Evolutionary conservation across 2,888 invertebrate species (phyloP).

Genomic region (Drosophila percnosoma): DNA sequence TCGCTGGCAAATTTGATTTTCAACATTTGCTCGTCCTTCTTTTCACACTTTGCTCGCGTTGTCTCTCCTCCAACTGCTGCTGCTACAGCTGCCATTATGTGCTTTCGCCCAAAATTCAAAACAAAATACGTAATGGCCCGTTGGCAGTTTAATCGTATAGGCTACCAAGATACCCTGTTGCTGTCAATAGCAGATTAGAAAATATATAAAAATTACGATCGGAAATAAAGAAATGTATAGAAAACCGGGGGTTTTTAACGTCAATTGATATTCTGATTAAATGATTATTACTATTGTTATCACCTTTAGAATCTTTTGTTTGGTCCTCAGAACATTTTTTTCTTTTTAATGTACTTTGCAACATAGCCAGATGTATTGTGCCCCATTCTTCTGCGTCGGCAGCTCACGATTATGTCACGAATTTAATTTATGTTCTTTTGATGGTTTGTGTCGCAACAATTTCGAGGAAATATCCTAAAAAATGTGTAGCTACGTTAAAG

Average conservation of each 20-base stretch:
- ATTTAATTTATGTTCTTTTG: neutral
- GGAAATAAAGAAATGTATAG: neutral
- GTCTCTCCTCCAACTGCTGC: slow-evolving; percentile 1
- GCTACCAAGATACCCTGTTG: slow-evolving; percentile 19
- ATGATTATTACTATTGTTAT: neutral
- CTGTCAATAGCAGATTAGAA: neutral
- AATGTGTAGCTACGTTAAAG: slow-evolving; percentile 16
- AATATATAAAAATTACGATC: neutral
- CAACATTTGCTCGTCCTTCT: slow-evolving; percentile 57
- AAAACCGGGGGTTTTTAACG: neutral
- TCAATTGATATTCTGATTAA: neutral
- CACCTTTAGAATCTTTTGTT: too few species aligned
- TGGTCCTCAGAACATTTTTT: neutral
- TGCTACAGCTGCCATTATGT: slow-evolving; percentile 53
- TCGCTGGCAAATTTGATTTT: slow-evolving; percentile 73
- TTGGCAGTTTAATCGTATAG: neutral
- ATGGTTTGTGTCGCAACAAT: neutral
- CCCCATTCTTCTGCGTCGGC: neutral
- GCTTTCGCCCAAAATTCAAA: slow-evolving; percentile 53
- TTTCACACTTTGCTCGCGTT: slow-evolving; percentile 61
- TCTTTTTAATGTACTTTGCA: neutral
- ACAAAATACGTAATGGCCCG: slow-evolving; percentile 31
- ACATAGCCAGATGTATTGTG: neutral
- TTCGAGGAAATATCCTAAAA: neutral
- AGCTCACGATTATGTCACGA: neutral